Evolutionary conservation across 2,113 vertebrate species (phyloP).

Genomic region (Dermatemys mawii): DNA sequence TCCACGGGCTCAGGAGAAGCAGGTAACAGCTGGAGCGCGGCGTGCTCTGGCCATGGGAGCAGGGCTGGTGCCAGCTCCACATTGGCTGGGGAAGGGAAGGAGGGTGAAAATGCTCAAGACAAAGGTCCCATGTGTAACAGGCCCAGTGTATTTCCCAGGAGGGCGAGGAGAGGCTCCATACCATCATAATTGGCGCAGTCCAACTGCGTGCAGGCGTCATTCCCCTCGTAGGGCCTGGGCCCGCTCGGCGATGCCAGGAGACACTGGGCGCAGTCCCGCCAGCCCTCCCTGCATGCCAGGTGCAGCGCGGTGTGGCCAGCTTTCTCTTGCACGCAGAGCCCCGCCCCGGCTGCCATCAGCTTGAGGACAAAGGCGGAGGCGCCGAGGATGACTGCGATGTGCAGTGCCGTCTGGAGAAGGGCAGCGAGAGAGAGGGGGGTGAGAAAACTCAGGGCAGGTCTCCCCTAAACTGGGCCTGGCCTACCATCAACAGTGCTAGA

Average conservation of each 20-base stretch:
- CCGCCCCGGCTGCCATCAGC: slow-evolving; percentile 71
- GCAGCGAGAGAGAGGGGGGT: no score
- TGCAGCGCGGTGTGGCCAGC: slow-evolving; percentile 82
- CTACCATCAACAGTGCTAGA: not conserved
- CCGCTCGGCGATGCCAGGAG: slow-evolving; percentile 60
- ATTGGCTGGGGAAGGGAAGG: not conserved
- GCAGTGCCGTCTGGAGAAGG: slow-evolving; percentile 77
- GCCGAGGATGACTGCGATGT: slow-evolving; percentile 82
- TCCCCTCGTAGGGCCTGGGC: not conserved
- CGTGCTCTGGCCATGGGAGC: not conserved
- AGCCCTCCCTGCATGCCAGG: slow-evolving; percentile 77
- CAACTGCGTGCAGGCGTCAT: slow-evolving; percentile 66
- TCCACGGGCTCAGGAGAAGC: not conserved
- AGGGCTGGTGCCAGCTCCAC: not conserved
- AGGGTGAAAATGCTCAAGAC: not conserved
- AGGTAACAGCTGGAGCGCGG: not conserved
- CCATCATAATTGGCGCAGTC: slow-evolving; percentile 79
- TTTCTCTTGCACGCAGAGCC: slow-evolving; percentile 71
- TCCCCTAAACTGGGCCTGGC: not conserved
- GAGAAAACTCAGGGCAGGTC: not conserved
- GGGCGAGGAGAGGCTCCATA: not conserved
- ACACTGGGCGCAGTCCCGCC: slow-evolving; percentile 53
- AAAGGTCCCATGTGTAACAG: not conserved
- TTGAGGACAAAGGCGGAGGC: slow-evolving; percentile 70
- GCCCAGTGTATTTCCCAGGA: not conserved